Percentiles rank a stretch among this genome's conserved stretches.
Conservation (phyloP, 2,888 invertebrate genomes). For the Dorcus hopei region DNA sequence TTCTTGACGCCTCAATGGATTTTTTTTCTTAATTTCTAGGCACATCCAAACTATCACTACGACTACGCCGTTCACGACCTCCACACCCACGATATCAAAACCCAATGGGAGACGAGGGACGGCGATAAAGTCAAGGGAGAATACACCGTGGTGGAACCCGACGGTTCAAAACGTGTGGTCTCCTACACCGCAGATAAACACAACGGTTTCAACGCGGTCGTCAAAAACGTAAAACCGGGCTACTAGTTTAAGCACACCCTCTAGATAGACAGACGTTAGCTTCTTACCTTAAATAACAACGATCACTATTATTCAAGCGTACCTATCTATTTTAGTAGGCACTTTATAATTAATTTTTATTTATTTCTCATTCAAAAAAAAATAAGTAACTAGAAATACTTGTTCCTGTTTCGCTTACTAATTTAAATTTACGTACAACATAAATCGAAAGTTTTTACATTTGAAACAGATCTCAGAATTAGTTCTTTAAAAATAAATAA, state of each 20-base stretch:
- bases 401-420: no score
- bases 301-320: neutral
- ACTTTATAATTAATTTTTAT: no score
- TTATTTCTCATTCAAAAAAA: no score
- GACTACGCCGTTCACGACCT: slow-evolving; percentile 51
- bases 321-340: no score
- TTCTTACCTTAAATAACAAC: neutral
- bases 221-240: slow-evolving; percentile 39
- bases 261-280: neutral
- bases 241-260: slow-evolving; percentile 20
- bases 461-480: no score
- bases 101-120: slow-evolving; percentile 49
- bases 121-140: slow-evolving; percentile 50
- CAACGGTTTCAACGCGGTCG: slow-evolving; percentile 45
- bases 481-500: no score
- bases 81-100: slow-evolving; percentile 51
- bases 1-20: no score
- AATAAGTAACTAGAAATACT: no score
- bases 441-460: no score
- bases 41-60: slow-evolving; percentile 48
- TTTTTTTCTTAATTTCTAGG: slow-evolving; percentile 33
- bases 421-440: no score
- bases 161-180: slow-evolving; percentile 45
- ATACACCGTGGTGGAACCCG: slow-evolving; percentile 47
- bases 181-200: slow-evolving; percentile 47